Evolutionary conservation across 2,797 vertebrate species (phyloP).

Genomic region (Enoplosus armatus): DNA sequence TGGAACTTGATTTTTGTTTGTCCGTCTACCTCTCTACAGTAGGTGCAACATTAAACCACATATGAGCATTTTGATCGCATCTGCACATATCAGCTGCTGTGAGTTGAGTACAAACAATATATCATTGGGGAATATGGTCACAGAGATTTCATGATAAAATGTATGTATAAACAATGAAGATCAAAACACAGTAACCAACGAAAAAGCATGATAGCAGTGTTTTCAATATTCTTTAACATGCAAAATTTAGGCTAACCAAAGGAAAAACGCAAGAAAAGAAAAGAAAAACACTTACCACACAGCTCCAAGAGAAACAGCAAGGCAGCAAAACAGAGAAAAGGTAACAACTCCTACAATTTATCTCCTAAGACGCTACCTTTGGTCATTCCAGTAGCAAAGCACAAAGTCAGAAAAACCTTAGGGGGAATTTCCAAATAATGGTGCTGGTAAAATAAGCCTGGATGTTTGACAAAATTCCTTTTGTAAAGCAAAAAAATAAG

Average conservation of each 20-base stretch:
- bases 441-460: background rate
- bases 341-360: constrained; percentile 28
- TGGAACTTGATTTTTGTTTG: background rate
- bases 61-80: background rate
- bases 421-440: constrained; percentile 22
- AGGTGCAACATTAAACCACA: background rate
- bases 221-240: background rate
- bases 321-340: constrained; percentile 4
- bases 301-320: constrained; percentile 34
- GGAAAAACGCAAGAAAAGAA: background rate
- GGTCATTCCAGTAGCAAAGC: constrained; percentile 45
- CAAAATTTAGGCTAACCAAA: background rate
- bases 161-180: too few relatives aligned
- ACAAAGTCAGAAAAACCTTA: constrained; percentile 29
- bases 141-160: background rate
- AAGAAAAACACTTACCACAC: constrained; percentile 60
- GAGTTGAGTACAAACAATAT: background rate
- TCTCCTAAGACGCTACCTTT: constrained; percentile 21
- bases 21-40: background rate
- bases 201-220: background rate
- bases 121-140: background rate
- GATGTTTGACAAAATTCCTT: constrained; percentile 6
- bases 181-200: background rate
- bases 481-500: constrained; percentile 8
- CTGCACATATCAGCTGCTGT: background rate